Conservation (phyloP, 1,140 invertebrate species). For the Ylistrum balloti region DNA sequence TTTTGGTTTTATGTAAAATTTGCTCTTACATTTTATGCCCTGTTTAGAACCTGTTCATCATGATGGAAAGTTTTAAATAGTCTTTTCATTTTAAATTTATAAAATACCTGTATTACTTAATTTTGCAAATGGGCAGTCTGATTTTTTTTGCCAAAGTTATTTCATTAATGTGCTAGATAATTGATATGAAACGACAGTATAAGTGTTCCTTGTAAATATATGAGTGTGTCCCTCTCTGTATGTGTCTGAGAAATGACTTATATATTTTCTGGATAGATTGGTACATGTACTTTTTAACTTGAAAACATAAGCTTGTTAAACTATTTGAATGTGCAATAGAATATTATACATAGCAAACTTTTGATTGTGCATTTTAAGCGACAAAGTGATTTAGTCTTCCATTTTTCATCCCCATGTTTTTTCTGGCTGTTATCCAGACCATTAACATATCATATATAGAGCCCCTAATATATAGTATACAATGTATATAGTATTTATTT, state of each 20-base stretch:
- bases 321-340: conserved; percentile 29
- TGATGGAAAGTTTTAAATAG: neutral
- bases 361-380: neutral
- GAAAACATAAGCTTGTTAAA: conserved; percentile 6
- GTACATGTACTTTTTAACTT: neutral
- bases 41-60: neutral
- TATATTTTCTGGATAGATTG: conserved; percentile 35
- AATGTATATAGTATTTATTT: neutral
- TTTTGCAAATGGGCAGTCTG: neutral
- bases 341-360: conserved; percentile 25
- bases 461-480: neutral
- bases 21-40: neutral
- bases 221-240: neutral
- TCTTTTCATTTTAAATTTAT: neutral
- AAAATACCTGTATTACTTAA: neutral
- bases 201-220: neutral
- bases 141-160: neutral
- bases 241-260: neutral
- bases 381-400: conserved; percentile 10
- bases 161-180: no score
- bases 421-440: neutral
- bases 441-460: conserved; percentile 29
- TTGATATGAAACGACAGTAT: no score
- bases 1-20: neutral
- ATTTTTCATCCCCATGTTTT: conserved; percentile 2